Conservation (phyloP, 2,797 vertebrate genomes). For the Enteromius fasciolatus region DNA sequence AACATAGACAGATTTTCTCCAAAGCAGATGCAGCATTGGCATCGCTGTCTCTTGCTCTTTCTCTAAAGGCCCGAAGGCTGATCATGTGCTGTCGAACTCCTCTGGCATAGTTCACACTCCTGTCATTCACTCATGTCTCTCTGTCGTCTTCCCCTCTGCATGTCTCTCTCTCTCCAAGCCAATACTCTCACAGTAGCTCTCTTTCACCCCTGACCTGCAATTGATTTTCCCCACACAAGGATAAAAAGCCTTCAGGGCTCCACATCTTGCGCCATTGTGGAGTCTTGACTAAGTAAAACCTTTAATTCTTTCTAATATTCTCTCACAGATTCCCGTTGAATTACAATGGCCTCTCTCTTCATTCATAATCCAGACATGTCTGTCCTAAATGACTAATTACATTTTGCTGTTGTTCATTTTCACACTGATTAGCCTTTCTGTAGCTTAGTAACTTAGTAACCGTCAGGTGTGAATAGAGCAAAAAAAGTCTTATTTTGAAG, state of each 20-base stretch:
- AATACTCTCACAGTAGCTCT: slow-evolving; percentile 15
- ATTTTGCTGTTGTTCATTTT: not conserved
- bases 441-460: not conserved
- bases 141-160: slow-evolving; percentile 55
- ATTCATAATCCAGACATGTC: slow-evolving; percentile 11
- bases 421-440: not conserved
- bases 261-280: not conserved
- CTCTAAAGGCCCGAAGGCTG: slow-evolving; percentile 73
- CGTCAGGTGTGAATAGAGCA: not conserved
- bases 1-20: slow-evolving; percentile 82
- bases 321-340: not conserved
- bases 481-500: not conserved
- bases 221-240: slow-evolving; percentile 8
- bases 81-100: slow-evolving; percentile 24
- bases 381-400: slow-evolving; percentile 5
- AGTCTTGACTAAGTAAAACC: slow-evolving; percentile 6
- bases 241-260: slow-evolving; percentile 7
- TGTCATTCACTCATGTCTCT: slow-evolving; percentile 72
- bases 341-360: not conserved
- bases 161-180: slow-evolving; percentile 27
- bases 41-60: slow-evolving; percentile 77
- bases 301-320: slow-evolving; percentile 20
- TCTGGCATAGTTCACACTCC: slow-evolving; percentile 60
- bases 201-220: slow-evolving; percentile 27
- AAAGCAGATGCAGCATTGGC: slow-evolving; percentile 74